Base-by-base conservation (phyloP, 2,113 vertebrate genomes). In the Sorex fumeus region DNA sequence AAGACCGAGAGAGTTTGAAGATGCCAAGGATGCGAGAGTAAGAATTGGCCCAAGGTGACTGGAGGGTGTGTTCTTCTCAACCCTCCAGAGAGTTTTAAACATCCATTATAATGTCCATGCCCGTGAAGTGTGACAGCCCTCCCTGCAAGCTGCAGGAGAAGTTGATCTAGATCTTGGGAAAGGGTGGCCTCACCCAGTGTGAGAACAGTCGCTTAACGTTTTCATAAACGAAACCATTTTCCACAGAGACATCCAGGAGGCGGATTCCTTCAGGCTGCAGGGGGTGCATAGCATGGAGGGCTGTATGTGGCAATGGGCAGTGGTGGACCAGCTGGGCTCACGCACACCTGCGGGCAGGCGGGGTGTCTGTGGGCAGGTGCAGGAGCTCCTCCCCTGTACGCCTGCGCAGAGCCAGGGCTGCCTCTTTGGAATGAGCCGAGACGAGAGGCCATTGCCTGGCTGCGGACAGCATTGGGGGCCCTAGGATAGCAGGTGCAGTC, bases 401-500 rank as follows among this genome's bases (percentile, higher is more conserved):
- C 45, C 2, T 60, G 40, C 5, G 0, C 0, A 1, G 32, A 62
- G 36, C 47, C 40, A 16, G 43, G 10, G n/a, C n/a, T 15, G 53
- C 13, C 12, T 2, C 0, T 16, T 62, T 89, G 77, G 40, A 47
- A 43, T 34, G 70, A 23, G 15, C 8, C 10, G 0, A 21, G 7
- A 43, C 23, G 0, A 16, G 53, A 21, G 7, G 91, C 27, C 53
- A 34, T 57, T 18, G 0, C 10, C 23, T 3, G 57, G 57, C 3
- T 60, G 57, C 13, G 62, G 62, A 28, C 23, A 28, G 8, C 23
- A 5, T 64, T 28, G 23, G 5, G 77, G 62, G 53, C 0, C 1
- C 30, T 16, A 8, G 34, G 93, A 84, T 36, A 75, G 95, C 97
- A 98, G 97, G 97, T 98, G 98, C 87, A 94, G 96, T 96, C 96